phyloP scores from a whole-genome alignment of 2,113 vertebrate species.

The Tursiops truncatus region DNA sequence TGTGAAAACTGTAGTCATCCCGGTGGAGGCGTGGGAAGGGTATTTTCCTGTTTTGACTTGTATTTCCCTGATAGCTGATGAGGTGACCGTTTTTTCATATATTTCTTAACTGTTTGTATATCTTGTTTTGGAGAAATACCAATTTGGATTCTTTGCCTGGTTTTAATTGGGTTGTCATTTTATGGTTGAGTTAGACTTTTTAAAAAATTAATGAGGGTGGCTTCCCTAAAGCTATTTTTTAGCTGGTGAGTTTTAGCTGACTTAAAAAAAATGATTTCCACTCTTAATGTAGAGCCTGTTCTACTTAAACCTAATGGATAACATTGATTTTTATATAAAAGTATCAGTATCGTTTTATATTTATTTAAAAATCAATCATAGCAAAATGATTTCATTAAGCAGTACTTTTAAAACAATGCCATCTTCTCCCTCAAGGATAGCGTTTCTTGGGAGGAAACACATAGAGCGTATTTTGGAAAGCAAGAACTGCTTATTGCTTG shows the following conservation, averaged over 20 bases:
- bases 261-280: neutral
- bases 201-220: neutral
- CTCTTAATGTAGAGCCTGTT: neutral
- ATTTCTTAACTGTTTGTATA: neutral
- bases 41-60: neutral
- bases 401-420: neutral
- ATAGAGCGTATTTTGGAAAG: slow-evolving; percentile 34
- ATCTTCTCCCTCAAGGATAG: slow-evolving; percentile 27
- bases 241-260: neutral
- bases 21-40: rapidly evolving
- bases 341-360: neutral
- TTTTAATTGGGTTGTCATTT: slow-evolving; percentile 22
- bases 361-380: neutral
- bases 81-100: neutral
- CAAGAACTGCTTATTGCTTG: slow-evolving; percentile 23
- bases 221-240: neutral
- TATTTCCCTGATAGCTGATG: neutral
- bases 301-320: neutral
- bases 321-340: neutral
- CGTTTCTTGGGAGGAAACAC: neutral
- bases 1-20: neutral
- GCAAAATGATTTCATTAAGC: slow-evolving; percentile 26
- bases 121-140: neutral
- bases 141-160: neutral
- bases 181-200: neutral